Evolutionary conservation across 2,113 vertebrate genomes (phyloP), one percentile per base, ranked within the genome.

Genomic region (Castor canadensis): DNA sequence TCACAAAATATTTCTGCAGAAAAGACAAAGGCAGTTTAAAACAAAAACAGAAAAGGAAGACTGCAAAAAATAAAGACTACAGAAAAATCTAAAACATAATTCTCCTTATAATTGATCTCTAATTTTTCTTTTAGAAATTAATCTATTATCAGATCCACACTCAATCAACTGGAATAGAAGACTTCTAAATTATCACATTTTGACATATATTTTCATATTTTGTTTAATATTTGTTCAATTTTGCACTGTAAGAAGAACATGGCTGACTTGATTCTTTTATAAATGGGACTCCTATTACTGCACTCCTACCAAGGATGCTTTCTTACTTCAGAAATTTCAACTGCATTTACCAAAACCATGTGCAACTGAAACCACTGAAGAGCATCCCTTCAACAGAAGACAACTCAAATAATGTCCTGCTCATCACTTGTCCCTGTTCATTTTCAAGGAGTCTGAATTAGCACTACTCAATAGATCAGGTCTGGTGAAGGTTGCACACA

Each of bases 1-100:
- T 47, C 35, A 93, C 40, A 77, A 71, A 96, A 85, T 75, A 95
- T 66, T 83, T 97, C 47, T 35, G 15, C 20, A 67, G 87, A 77
- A 83, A n/a, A 91, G 58, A 92, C 62, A 47, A 77, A 93, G 35
- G 40, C n/a, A 43, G 28, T 60, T 80, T 45, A 64, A 0, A 32
- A 77, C 66, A 93, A 71, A 69, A 83, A 40, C 66, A 92, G 60
- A 77, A 73, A 85, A 62, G 24, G 13, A 54, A 72, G 40, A 56
- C 45, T 69, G 45, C 32, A 80, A 73, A 58, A 81, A 94, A 76
- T 35, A 71, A 0, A 35, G 35, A 60, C 9, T 72, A 30, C 1
- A 40, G 88, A 72, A 88, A 43, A 62, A 58, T 45, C 58, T 35
- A 49, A 82, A 56, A 62, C 43, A 69, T 9, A 30, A 30, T 54